These are phyloP conservation scores for Tor tambroides DNA, from an alignment of 2,113 vertebrate species.

Conservation along the genomic window DNA sequence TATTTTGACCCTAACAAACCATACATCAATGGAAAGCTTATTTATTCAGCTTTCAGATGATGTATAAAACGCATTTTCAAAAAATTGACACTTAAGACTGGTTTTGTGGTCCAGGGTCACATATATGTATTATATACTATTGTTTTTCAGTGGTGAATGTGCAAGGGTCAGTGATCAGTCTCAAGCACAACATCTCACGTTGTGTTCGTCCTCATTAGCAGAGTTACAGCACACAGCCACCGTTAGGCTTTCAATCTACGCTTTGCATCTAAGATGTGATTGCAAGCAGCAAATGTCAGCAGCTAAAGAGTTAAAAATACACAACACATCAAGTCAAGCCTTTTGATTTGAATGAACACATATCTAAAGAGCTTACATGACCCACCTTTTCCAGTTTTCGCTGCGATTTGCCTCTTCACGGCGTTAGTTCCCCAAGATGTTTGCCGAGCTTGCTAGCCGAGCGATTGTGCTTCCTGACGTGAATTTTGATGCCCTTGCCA, in stretches of 20 bases:
- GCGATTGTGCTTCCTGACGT: constrained; percentile 17
- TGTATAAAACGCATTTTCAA: too few species aligned
- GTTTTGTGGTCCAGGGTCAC: too few species aligned
- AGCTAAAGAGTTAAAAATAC: not conserved
- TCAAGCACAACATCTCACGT: not conserved
- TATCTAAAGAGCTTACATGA: not conserved
- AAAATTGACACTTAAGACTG: too few species aligned
- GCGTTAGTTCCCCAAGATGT: not conserved
- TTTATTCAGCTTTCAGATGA: too few species aligned
- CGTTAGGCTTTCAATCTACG: not conserved
- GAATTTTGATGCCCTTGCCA: constrained; percentile 34
- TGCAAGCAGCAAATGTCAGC: not conserved
- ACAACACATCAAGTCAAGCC: not conserved
- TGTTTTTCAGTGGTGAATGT: not conserved
- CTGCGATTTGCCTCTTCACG: constrained; percentile 1
- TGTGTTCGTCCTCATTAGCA: not conserved
- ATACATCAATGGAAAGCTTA: too few species aligned
- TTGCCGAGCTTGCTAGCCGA: constrained; percentile 1
- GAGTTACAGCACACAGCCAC: not conserved
- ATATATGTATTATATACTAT: not conserved
- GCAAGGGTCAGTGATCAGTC: not conserved
- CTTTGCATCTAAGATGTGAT: not conserved
- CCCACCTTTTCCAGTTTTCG: not conserved
- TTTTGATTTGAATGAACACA: not conserved
- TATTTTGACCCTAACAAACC: too few species aligned